Evolutionary conservation across 2,888 invertebrate species (phyloP).

Genomic region (Acholoe squamosa): DNA sequence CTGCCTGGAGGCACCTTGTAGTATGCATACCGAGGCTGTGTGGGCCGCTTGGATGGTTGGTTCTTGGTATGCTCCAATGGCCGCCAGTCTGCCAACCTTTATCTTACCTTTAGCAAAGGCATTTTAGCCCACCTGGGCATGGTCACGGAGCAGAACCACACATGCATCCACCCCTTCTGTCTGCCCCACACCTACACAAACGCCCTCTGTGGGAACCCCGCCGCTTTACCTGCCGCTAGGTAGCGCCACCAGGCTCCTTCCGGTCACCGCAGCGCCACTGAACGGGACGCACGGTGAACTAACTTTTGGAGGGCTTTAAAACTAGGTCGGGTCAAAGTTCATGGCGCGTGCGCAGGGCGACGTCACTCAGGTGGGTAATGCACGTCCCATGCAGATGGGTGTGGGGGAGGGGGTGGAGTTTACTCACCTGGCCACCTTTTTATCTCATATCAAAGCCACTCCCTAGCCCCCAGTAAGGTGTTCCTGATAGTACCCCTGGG

Average conservation of each 20-base stretch:
- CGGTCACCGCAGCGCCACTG: constrained; percentile 19
- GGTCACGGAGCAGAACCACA: no score
- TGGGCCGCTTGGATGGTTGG: no score
- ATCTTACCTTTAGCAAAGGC: no score
- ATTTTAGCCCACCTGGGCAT: no score
- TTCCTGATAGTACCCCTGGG: not conserved
- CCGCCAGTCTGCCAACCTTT: no score
- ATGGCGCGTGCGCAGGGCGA: not conserved
- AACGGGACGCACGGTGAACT: not conserved
- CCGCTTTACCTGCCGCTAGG: constrained; percentile 7
- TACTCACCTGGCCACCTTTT: constrained; percentile 31
- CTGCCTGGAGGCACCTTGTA: no score
- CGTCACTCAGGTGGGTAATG: not conserved
- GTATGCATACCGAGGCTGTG: no score
- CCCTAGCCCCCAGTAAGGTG: not conserved
- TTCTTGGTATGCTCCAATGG: no score
- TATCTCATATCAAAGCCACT: not conserved
- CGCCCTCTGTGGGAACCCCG: constrained; percentile 6
- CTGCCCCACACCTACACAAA: no score
- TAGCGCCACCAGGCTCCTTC: not conserved
- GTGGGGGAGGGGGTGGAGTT: not conserved
- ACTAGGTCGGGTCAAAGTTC: constrained; percentile 32
- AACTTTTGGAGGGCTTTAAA: not conserved
- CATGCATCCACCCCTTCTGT: no score
- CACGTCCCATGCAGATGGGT: not conserved